Percentiles rank a stretch among this genome's conserved stretches.
Evolutionary conservation across 2,888 invertebrate species (phyloP).

Genomic region (Acleris sparsana): DNA sequence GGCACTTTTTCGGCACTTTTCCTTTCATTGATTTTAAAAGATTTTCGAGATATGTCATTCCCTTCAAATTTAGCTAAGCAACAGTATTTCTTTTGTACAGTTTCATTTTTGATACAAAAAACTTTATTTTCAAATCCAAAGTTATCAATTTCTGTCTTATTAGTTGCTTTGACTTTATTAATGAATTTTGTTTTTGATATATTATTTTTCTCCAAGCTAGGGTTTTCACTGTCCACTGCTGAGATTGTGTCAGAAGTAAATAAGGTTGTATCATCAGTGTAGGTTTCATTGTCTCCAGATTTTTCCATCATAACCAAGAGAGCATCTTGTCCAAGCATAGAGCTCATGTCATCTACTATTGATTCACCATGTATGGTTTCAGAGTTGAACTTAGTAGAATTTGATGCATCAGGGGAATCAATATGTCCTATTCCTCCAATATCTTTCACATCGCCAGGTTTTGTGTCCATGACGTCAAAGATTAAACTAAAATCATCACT

Average conservation of each 20-base stretch:
- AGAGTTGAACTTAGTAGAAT: slow-evolving; percentile 85
- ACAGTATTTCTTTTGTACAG: slow-evolving; percentile 86
- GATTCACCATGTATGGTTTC: slow-evolving; percentile 91
- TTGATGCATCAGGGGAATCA: slow-evolving; percentile 92
- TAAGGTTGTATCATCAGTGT: slow-evolving; percentile 88
- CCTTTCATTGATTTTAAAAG: slow-evolving; percentile 84
- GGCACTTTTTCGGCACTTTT: slow-evolving; percentile 75
- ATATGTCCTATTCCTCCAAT: slow-evolving; percentile 88
- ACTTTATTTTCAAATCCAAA: slow-evolving; percentile 90
- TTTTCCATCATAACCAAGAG: slow-evolving; percentile 86
- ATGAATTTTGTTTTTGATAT: slow-evolving; percentile 84
- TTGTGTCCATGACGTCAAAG: slow-evolving; percentile 86
- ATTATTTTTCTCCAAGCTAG: slow-evolving; percentile 82
- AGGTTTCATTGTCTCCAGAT: slow-evolving; percentile 85
- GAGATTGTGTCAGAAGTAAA: slow-evolving; percentile 84
- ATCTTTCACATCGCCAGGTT: slow-evolving; percentile 70
- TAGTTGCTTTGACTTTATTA: slow-evolving; percentile 73
- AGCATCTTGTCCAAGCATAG: slow-evolving; percentile 88
- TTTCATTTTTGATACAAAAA: slow-evolving; percentile 83
- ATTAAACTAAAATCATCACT: slow-evolving; percentile 89
- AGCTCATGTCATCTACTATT: slow-evolving; percentile 90
- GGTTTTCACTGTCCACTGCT: slow-evolving; percentile 79
- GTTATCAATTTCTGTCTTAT: slow-evolving; percentile 78
- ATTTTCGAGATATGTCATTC: slow-evolving; percentile 91
- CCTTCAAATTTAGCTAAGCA: slow-evolving; percentile 92